Evolutionary conservation across 2,113 vertebrate genomes (phyloP), one percentile per base, ranked within the genome.

Genomic region (Trogon melanurus): DNA sequence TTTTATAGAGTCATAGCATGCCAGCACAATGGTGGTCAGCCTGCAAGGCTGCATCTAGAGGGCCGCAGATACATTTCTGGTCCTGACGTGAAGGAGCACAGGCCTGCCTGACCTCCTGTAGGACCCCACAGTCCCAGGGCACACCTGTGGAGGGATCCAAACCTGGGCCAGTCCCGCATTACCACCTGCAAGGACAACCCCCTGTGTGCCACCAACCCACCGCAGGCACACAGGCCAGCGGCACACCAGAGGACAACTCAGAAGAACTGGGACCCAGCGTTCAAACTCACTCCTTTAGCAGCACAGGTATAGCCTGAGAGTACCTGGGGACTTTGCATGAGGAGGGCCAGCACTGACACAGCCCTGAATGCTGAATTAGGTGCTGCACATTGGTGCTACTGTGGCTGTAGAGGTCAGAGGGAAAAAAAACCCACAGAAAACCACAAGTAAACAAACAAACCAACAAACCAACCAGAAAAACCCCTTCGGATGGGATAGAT

Each of bases 231-330:
- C 8, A 20, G 17, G 11, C 30, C 44, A 51, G 32, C 20, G 11
- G 51, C 13, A 54, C 30, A 8, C 3, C 2, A 50, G 41, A 34
- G 30, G 50, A 34, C 34, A 34, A 17, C 20, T 30, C 25, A 6
- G 30, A 66, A 73, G 20, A 44, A 44, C 0, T 2, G 23, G 25
- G 16, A 16, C 56, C n/a, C 50, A 25, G 48, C 3, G 0, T 44
- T 44, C 51, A 44, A 44, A 34, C 30, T 51, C 51, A 26, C 26
- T 73, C 9, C 16, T 36, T 62, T 41, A 61, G 62, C 19, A 75
- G 41, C 9, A 34, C 4, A 5, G 16, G 48, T 30, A 29, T 3
- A 10, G 36, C 25, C 66, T 65, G 44, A n/a, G 26, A 48, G 47
- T 4, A 66, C 66, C 47, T 26, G 29, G 34, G 22, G 41, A 34